Conservation (phyloP, 2,888 invertebrate species). For the Gymnocheta viridis region DNA sequence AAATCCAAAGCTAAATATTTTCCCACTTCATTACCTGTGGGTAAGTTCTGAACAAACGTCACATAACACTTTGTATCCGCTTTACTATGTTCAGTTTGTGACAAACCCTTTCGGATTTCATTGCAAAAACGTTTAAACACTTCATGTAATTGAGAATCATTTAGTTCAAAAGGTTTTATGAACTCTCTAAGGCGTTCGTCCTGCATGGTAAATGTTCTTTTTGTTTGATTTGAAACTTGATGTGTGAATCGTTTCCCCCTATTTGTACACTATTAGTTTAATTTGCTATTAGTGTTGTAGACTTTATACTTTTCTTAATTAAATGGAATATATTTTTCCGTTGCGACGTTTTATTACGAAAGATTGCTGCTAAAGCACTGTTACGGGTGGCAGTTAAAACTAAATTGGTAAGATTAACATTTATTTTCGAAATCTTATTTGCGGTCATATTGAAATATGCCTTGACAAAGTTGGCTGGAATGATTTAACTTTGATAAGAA, state of each 20-base stretch:
- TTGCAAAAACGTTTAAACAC: conserved; percentile 88
- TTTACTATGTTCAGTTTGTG: conserved; percentile 87
- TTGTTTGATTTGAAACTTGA: conserved; percentile 39
- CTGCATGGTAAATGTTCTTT: conserved; percentile 70
- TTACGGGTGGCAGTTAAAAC: conserved; percentile 34
- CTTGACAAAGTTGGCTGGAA: conserved; percentile 40
- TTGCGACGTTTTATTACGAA: conserved; percentile 21
- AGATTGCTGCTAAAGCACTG: conserved; percentile 51
- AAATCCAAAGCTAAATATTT: conserved; percentile 97
- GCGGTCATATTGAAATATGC: too few species aligned
- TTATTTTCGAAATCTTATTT: conserved; percentile 48
- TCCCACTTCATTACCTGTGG: conserved; percentile 95
- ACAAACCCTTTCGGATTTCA: conserved; percentile 90
- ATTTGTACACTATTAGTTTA: conserved; percentile 33
- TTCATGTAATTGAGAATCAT: conserved; percentile 89
- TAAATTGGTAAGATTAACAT: conserved; percentile 52
- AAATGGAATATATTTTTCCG: conserved; percentile 23
- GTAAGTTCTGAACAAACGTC: conserved; percentile 96
- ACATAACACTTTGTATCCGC: conserved; percentile 96
- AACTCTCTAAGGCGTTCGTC: conserved; percentile 75
- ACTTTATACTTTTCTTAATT: conserved; percentile 43
- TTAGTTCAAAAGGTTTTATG: conserved; percentile 87
- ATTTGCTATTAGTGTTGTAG: conserved; percentile 60
- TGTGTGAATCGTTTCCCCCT: conserved; percentile 22
- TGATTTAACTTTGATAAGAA: conserved; percentile 64